A percentile compares a stretch with the other conserved stretches of the same genome.
These are phyloP conservation scores for Apantesis nais DNA, from an alignment of 2,888 invertebrate species.

Conservation along the genomic window DNA sequence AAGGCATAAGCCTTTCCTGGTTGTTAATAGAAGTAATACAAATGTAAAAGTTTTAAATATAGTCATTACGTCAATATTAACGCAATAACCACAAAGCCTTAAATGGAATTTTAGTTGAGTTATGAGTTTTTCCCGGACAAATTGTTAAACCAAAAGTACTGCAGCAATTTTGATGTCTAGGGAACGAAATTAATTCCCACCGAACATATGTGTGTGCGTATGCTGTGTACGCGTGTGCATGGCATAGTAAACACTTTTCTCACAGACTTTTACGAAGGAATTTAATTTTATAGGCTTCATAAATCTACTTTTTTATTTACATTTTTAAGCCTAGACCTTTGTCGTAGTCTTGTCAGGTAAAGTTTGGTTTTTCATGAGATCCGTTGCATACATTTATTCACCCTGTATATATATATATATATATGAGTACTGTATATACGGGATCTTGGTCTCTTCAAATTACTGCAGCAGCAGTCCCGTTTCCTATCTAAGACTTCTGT, in stretches of 20 bases:
- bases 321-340: neutral
- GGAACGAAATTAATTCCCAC: conserved; percentile 14
- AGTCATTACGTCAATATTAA: conserved; percentile 3
- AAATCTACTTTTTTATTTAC: neutral
- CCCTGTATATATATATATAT: too few relatives aligned
- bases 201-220: neutral
- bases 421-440: too few relatives aligned
- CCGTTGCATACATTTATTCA: too few relatives aligned
- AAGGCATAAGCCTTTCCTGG: neutral
- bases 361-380: too few relatives aligned
- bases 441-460: neutral
- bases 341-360: too few relatives aligned
- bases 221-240: conserved; percentile 1
- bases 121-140: conserved; percentile 15
- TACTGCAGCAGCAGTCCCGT: neutral
- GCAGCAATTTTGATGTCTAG: conserved; percentile 12
- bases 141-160: conserved; percentile 3
- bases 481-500: neutral
- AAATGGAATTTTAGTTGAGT: conserved; percentile 7
- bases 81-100: neutral
- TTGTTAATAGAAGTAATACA: neutral
- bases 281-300: neutral
- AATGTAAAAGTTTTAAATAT: conserved; percentile 1
- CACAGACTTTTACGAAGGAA: neutral
- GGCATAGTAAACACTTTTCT: conserved; percentile 5